phyloP scores from a whole-genome alignment of 2,888 invertebrate genomes.

The Acrobasis consociella region DNA sequence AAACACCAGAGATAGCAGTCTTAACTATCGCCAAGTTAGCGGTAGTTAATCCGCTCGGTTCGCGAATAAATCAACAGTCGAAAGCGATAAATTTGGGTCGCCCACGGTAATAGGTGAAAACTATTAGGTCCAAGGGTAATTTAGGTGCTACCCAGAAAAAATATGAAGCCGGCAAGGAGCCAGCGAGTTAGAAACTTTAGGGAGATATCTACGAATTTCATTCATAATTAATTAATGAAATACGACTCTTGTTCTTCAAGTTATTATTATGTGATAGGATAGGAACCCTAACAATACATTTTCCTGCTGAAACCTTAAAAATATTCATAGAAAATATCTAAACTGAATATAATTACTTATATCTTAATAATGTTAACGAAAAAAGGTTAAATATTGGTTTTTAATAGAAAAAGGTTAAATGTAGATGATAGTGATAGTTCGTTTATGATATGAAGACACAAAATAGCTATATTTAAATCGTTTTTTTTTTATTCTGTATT shows the following conservation, averaged over 20 bases:
- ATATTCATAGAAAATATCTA: background rate
- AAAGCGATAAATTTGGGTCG: constrained; percentile 75
- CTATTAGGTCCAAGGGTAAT: constrained; percentile 74
- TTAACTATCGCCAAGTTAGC: constrained; percentile 83
- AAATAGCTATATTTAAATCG: too few relatives aligned
- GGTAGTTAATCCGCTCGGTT: constrained; percentile 78
- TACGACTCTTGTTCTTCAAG: background rate
- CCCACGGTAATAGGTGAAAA: constrained; percentile 81
- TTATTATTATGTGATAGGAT: background rate
- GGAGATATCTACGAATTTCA: constrained; percentile 28
- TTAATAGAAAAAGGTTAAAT: too few relatives aligned
- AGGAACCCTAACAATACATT: background rate
- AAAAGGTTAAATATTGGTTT: too few relatives aligned
- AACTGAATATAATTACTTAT: too few relatives aligned
- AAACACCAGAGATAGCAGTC: constrained; percentile 81
- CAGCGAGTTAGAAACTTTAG: constrained; percentile 32
- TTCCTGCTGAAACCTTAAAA: background rate
- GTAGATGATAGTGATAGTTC: too few relatives aligned
- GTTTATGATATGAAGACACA: too few relatives aligned
- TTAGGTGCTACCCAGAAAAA: constrained; percentile 66
- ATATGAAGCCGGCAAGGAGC: constrained; percentile 50
- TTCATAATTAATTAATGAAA: constrained; percentile 20
- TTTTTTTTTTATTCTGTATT: too few relatives aligned
- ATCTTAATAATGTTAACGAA: too few relatives aligned
- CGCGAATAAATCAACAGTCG: constrained; percentile 79